phyloP scores from a whole-genome alignment of 2,797 vertebrate species.

The Echiichthys vipera region DNA sequence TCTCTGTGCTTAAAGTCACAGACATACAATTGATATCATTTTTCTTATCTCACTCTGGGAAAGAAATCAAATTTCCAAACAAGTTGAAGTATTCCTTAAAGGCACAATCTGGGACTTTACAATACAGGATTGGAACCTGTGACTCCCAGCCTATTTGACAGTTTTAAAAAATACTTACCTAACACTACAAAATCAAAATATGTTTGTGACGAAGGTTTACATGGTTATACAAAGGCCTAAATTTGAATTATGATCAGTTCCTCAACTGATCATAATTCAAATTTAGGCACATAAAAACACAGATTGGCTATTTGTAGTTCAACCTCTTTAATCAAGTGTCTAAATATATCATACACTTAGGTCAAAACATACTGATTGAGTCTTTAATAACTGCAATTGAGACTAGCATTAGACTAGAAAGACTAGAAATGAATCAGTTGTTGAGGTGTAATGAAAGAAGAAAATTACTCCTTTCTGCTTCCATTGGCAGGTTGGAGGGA shows the following conservation, averaged over 20 bases:
- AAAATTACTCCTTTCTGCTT: constrained; percentile 10
- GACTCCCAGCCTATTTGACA: too few species aligned
- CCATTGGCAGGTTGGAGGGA: constrained; percentile 28
- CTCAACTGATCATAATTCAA: too few species aligned
- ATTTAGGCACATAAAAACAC: neutral
- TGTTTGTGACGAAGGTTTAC: neutral
- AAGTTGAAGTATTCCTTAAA: neutral
- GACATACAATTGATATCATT: neutral
- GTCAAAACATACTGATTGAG: neutral
- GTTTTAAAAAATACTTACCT: too few species aligned
- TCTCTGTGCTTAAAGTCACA: neutral
- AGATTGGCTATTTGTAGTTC: neutral
- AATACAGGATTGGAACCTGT: neutral
- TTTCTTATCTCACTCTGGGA: neutral
- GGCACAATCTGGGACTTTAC: neutral
- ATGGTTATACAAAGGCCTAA: neutral
- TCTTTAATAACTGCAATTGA: neutral
- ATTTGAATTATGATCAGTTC: neutral
- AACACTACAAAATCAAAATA: too few species aligned
- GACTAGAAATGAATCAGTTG: neutral
- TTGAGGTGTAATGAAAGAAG: neutral
- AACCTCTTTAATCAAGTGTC: neutral
- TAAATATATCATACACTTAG: neutral
- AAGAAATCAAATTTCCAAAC: neutral
- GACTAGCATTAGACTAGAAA: neutral